Percentiles rank a stretch among this genome's conserved stretches.
Conservation (phyloP, 2,888 invertebrate genomes). For the Drosophila prolongata region DNA sequence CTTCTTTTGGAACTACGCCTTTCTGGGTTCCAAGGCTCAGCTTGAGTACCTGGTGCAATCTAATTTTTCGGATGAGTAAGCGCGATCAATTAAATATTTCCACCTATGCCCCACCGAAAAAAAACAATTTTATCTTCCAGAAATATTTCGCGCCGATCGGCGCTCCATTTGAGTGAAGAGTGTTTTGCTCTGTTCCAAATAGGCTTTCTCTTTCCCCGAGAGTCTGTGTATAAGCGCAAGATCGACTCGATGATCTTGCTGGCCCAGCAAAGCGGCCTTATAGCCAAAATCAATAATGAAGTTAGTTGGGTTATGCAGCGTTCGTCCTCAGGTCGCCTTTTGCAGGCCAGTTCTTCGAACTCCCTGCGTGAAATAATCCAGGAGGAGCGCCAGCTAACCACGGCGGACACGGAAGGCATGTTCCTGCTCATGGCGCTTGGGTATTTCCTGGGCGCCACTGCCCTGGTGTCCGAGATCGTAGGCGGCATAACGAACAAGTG, state of each 20-base stretch:
- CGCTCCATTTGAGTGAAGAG: slow-evolving; percentile 90
- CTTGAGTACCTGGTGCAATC: slow-evolving; percentile 90
- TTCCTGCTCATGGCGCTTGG: slow-evolving; percentile 90
- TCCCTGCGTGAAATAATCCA: slow-evolving; percentile 84
- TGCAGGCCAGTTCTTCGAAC: slow-evolving; percentile 86
- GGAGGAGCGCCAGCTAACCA: slow-evolving; percentile 90
- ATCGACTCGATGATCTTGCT: slow-evolving; percentile 87
- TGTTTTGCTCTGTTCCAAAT: slow-evolving; percentile 91
- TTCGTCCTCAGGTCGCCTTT: slow-evolving; percentile 86
- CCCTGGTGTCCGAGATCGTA: slow-evolving; percentile 89
- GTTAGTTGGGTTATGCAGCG: slow-evolving; percentile 90
- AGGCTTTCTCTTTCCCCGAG: slow-evolving; percentile 87
- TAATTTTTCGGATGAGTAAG: slow-evolving; percentile 88
- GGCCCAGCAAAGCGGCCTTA: slow-evolving; percentile 88
- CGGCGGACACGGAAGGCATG: slow-evolving; percentile 93
- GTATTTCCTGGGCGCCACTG: slow-evolving; percentile 87
- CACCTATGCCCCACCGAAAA: not conserved
- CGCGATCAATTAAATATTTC: not conserved
- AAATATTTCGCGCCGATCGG: slow-evolving; percentile 86
- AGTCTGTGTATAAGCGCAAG: slow-evolving; percentile 88
- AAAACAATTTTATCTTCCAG: slow-evolving; percentile 65
- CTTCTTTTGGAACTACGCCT: slow-evolving; percentile 92
- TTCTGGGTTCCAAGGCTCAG: slow-evolving; percentile 90
- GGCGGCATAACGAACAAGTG: slow-evolving; percentile 89
- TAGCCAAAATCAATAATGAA: slow-evolving; percentile 88